These are phyloP conservation scores for Petrocephalus schoutedeni DNA, from an alignment of 2,797 vertebrate species.

Conservation along the genomic window DNA sequence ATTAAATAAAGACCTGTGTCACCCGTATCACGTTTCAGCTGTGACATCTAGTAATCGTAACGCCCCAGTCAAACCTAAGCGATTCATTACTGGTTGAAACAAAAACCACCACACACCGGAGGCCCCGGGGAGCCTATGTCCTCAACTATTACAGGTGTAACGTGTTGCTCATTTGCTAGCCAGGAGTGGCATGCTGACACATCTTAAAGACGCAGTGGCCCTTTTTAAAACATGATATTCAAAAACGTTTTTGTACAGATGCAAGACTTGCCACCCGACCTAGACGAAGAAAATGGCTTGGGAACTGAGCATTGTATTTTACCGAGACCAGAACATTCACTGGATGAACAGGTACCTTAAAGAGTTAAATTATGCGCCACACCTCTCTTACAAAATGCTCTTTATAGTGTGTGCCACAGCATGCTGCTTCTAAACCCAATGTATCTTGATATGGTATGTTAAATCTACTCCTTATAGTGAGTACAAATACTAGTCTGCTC, in stretches of 20 bases:
- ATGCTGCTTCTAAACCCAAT: neutral
- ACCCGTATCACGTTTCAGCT: constrained; percentile 1
- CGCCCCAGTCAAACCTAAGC: neutral
- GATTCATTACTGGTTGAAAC: constrained; percentile 11
- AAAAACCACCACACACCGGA: neutral
- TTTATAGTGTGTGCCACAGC: neutral
- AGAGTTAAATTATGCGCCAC: constrained; percentile 3
- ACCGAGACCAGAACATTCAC: neutral
- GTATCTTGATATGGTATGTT: neutral
- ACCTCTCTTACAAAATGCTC: neutral
- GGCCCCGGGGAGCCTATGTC: neutral
- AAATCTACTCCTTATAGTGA: neutral
- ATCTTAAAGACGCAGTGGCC: neutral
- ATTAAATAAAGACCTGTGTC: neutral
- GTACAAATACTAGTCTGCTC: neutral
- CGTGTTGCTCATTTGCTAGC: neutral
- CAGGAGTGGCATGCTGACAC: neutral
- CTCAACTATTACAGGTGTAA: neutral
- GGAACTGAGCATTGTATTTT: neutral
- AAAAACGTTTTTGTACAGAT: neutral
- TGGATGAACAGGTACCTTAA: neutral
- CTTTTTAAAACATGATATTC: neutral
- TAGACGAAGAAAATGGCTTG: neutral
- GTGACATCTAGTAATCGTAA: neutral
- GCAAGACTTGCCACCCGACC: neutral